Evolutionary conservation across 2,888 invertebrate genomes (phyloP), one percentile per base, ranked within the genome.

Genomic region (Cordilura impudica): DNA sequence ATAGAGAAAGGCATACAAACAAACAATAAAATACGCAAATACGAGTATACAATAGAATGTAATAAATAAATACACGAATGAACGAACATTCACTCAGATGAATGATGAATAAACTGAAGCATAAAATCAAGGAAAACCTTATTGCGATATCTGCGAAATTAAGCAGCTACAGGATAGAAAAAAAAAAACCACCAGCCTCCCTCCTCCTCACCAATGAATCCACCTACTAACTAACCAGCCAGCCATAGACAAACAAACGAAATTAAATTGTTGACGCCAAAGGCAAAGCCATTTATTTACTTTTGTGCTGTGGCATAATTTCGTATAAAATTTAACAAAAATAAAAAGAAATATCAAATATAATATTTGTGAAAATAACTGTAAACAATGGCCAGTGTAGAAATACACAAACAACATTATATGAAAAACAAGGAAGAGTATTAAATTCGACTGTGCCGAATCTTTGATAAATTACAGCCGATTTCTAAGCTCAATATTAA

Each of bases 271-370:
- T 85, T 84, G 85, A 83, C 79, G 85, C 81, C 69, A 72, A 54
- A 54, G 75, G 23, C 39, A 18, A 47, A 78, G 82, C 82, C 81
- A 85, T 86, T 85, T 85, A 85, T 84, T 85, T 85, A 81, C 78
- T 85, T 84, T 84, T 85, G 84, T 84, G 84, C 77, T 66, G 7
- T 73, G 75, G 81, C 83, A 84, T 85, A 86, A 86, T 84, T 69
- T 69, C 14, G 16, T 45, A 58, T 58, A 58, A 51, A 58, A 58
- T 69, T 69, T n/a, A 43, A 66, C 43, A 45, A 39, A 14, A 39
- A 58, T 6, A 26, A 21, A 45, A 45, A 1, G 12, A 23, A 5
- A 23, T 12, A n/a, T 23, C 51, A 8, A 58, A 58, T 19, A 56
- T 35, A 58, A 39, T 18, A 56, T 56, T 56, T 56, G 35, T 39